These are phyloP conservation scores for Callimorpha dominula DNA, from an alignment of 2,888 invertebrate genomes.

Conservation along the genomic window DNA sequence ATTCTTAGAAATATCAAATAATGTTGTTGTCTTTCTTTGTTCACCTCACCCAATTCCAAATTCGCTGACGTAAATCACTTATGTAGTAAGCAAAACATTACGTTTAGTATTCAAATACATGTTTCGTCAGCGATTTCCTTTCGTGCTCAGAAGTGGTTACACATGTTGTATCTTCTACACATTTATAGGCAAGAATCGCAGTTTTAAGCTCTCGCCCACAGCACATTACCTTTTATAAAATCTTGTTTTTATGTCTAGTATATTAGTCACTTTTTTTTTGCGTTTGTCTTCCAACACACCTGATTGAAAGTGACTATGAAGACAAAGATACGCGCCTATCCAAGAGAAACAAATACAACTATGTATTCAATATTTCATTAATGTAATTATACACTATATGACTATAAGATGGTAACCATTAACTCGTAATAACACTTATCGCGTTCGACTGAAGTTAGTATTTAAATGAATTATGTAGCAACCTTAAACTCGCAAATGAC, in stretches of 20 bases:
- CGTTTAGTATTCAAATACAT: not conserved
- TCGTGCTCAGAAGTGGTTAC: not conserved
- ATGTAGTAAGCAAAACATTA: not conserved
- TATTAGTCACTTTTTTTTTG: too few species aligned
- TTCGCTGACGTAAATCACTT: conserved; percentile 3
- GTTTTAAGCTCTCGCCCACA: too few species aligned
- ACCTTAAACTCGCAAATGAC: conserved; percentile 6
- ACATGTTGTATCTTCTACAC: not conserved
- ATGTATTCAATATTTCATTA: too few species aligned
- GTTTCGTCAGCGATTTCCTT: not conserved
- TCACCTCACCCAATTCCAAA: not conserved
- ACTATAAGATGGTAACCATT: not conserved
- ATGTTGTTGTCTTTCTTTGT: not conserved
- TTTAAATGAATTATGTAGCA: not conserved
- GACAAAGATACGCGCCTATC: too few species aligned
- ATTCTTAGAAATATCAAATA: not conserved
- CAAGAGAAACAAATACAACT: too few species aligned
- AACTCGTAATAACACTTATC: not conserved
- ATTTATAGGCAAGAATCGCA: too few species aligned
- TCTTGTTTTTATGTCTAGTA: too few species aligned
- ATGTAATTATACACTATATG: too few species aligned
- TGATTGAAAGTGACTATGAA: too few species aligned
- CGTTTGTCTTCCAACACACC: too few species aligned
- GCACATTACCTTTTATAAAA: not conserved
- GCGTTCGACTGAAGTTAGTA: not conserved